A percentile compares a stretch with the other conserved stretches of the same genome.
phyloP scores from a whole-genome alignment of 2,888 invertebrate species.

The Drymonia ruficornis region DNA sequence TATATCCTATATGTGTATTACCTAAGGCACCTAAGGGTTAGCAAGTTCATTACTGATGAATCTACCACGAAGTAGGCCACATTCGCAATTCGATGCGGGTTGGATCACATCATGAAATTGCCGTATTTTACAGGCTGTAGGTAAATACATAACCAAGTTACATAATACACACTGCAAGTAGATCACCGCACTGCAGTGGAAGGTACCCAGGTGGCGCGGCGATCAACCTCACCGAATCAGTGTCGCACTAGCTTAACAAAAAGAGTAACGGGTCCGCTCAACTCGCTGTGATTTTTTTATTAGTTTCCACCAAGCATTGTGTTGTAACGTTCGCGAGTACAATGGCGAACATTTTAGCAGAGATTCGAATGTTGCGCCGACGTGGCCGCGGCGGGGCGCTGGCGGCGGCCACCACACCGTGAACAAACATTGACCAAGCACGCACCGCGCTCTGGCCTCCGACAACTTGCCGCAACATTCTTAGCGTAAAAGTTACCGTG shows the following conservation, averaged over 20 bases:
- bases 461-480: conserved; percentile 82
- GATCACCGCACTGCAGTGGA: conserved; percentile 18
- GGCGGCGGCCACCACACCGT: conserved; percentile 63
- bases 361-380: conserved; percentile 45
- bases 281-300: conserved; percentile 39
- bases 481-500: conserved; percentile 83
- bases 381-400: conserved; percentile 63
- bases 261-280: conserved; percentile 33
- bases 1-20: too few relatives aligned
- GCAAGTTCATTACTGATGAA: too few relatives aligned
- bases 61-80: too few relatives aligned
- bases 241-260: conserved; percentile 21
- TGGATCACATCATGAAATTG: conserved; percentile 1
- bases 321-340: conserved; percentile 44
- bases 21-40: background rate
- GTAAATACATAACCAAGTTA: conserved; percentile 18
- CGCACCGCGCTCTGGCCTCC: conserved; percentile 65
- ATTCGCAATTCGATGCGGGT: conserved; percentile 1
- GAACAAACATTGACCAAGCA: conserved; percentile 79
- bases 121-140: conserved; percentile 9
- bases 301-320: conserved; percentile 41
- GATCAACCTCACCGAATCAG: conserved; percentile 15
- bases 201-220: conserved; percentile 44
- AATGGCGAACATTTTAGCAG: conserved; percentile 45
- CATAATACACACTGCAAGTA: conserved; percentile 35